Evolutionary conservation across 1,140 invertebrate species (phyloP).

Genomic region (Micrasema longulum): DNA sequence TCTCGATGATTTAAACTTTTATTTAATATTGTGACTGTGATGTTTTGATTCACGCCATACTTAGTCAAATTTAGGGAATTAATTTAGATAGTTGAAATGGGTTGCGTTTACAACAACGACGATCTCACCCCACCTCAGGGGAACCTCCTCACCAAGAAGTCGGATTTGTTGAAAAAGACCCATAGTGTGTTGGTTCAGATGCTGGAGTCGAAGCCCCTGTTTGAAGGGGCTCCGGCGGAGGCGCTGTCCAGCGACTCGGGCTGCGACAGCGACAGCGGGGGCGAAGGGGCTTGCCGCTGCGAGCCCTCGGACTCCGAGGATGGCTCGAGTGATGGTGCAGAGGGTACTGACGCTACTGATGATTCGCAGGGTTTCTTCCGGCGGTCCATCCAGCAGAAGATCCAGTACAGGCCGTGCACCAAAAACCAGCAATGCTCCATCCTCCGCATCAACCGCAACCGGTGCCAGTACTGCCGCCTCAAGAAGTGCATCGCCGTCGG

Average conservation of each 20-base stretch:
- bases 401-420: slow-evolving; percentile 96
- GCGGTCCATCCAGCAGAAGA: slow-evolving; percentile 96
- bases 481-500: slow-evolving; percentile 98
- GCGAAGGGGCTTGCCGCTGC: slow-evolving; percentile 57
- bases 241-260: slow-evolving; percentile 67
- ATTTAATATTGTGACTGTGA: slow-evolving; percentile 42
- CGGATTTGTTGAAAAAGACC: slow-evolving; percentile 53
- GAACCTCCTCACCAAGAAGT: slow-evolving; percentile 52
- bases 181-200: slow-evolving; percentile 68
- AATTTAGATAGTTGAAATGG: slow-evolving; percentile 54
- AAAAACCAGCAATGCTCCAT: slow-evolving; percentile 98
- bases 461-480: slow-evolving; percentile 96
- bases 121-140: slow-evolving; percentile 57
- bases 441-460: slow-evolving; percentile 94
- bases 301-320: slow-evolving; percentile 73
- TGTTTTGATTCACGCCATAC: slow-evolving; percentile 40
- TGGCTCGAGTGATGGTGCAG: slow-evolving; percentile 62
- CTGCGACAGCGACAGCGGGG: slow-evolving; percentile 72
- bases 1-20: background rate
- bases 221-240: slow-evolving; percentile 56
- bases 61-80: slow-evolving; percentile 45
- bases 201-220: slow-evolving; percentile 65
- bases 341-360: slow-evolving; percentile 70
- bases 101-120: slow-evolving; percentile 64
- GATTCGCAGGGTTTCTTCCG: slow-evolving; percentile 86